Evolutionary conservation across 2,797 vertebrate species (phyloP), one percentile per base, ranked within the genome.

Genomic region (Sebastes kiyomatsui): DNA sequence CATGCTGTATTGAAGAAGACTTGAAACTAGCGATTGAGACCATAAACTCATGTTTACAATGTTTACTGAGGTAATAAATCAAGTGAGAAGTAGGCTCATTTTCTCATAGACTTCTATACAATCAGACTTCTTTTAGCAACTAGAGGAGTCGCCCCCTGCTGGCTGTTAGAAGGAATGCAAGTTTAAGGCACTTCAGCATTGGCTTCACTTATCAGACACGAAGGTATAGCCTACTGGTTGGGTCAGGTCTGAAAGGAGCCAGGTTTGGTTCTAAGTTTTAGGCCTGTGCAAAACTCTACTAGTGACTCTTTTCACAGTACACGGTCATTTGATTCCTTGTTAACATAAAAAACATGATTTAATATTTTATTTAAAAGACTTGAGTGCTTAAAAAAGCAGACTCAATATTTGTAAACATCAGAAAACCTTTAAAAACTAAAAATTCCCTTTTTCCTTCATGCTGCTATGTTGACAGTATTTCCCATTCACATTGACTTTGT

Each of bases 391-490:
- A 2, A n/a, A 61, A 27, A n/a, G 38, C 38, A 33, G 16, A 20
- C 25, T 1, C 1, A 27, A 1, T 62, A 5, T 54, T 6, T 55
- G 27, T 23, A 8, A 42, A 72, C 14, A 20, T 52, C 14, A 46
- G 12, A 6, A 46, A 18, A 46, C 42, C 42, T 46, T 46, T 46
- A 16, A 46, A n/a, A 22, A 68, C 38, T 11, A 9, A 11, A 25
- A 49, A 27, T n/a, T 10, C 0, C 2, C 6, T 27, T 61, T 64
- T 23, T 23, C 14, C 35, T 14, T 72, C 16, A 20, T 46, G n/a
- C 56, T 27, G 38, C 67, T 32, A 62, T 75, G 67, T 61, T 88
- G 84, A 82, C 72, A 73, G 62, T 10, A 3, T 77, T 56, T 72
- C 54, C 20, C 2, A 30, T 68, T 67, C 58, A 64, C 72, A 30